phyloP scores from a whole-genome alignment of 2,797 vertebrate species.

The Microhierax caerulescens region DNA sequence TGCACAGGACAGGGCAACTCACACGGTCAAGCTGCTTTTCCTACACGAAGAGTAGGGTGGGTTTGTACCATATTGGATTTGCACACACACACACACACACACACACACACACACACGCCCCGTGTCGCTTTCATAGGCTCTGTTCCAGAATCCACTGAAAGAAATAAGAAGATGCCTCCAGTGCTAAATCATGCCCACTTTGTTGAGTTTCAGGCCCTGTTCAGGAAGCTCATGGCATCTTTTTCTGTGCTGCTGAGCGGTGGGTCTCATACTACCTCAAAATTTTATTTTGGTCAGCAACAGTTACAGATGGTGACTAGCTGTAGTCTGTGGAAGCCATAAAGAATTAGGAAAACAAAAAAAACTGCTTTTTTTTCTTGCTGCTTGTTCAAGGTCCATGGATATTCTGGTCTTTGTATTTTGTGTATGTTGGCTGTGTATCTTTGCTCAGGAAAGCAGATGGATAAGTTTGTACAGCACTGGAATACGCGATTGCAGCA shows the following conservation, averaged over 20 bases:
- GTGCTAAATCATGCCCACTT: background rate
- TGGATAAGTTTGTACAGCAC: background rate
- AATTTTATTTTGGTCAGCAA: background rate
- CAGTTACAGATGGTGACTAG: background rate
- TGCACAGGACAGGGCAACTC: background rate
- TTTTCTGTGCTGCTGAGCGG: background rate
- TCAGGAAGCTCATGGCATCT: background rate
- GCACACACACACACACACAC: too few relatives aligned
- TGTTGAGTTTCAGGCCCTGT: background rate
- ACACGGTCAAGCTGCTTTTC: background rate
- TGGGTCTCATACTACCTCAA: background rate
- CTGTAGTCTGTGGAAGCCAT: background rate
- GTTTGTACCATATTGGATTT: background rate
- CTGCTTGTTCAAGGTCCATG: background rate
- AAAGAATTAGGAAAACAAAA: background rate
- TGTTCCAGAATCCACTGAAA: background rate
- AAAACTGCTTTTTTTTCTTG: background rate
- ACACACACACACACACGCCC: too few relatives aligned
- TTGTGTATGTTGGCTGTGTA: background rate
- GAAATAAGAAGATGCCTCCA: background rate
- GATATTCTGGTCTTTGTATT: background rate
- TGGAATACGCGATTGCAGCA: background rate
- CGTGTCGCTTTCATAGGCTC: background rate
- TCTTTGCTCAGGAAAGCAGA: background rate
- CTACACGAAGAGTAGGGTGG: fast-evolving